A percentile compares a stretch with the other conserved stretches of the same genome.
These are phyloP conservation scores for Coendou prehensilis DNA, from an alignment of 2,797 vertebrate genomes.

Conservation along the genomic window DNA sequence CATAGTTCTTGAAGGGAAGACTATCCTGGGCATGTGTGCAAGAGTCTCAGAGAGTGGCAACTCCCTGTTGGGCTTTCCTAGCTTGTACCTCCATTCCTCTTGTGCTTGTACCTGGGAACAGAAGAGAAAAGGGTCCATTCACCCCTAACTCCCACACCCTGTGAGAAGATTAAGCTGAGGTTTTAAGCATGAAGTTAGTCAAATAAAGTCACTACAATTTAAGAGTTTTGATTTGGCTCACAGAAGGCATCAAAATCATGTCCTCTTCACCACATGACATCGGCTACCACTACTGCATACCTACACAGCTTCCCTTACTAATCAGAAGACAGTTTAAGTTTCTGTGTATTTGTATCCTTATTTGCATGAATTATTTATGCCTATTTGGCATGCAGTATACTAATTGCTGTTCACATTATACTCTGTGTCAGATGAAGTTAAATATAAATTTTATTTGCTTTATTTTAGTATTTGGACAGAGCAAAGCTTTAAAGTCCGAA, in stretches of 20 bases:
- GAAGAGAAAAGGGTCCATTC: background rate
- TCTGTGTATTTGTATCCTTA: background rate
- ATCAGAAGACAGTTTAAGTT: background rate
- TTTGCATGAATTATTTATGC: slow-evolving; percentile 17
- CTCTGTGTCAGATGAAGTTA: background rate
- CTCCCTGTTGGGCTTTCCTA: background rate
- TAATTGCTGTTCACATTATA: background rate
- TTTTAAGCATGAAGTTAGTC: background rate
- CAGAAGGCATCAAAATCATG: background rate
- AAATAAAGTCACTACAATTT: background rate
- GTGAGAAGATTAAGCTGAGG: background rate
- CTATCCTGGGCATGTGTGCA: background rate
- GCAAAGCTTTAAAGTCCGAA: background rate
- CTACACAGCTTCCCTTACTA: background rate
- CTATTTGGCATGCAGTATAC: background rate
- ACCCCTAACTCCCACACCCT: accelerated
- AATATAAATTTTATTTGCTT: background rate
- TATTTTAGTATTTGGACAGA: background rate
- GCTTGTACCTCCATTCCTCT: background rate
- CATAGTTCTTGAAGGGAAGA: background rate
- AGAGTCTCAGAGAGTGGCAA: background rate
- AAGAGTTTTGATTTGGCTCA: background rate
- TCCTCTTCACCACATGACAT: background rate
- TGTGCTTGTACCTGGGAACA: background rate
- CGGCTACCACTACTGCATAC: background rate